phyloP scores from a whole-genome alignment of 2,888 invertebrate genomes.

The Campopleginae sp. region DNA sequence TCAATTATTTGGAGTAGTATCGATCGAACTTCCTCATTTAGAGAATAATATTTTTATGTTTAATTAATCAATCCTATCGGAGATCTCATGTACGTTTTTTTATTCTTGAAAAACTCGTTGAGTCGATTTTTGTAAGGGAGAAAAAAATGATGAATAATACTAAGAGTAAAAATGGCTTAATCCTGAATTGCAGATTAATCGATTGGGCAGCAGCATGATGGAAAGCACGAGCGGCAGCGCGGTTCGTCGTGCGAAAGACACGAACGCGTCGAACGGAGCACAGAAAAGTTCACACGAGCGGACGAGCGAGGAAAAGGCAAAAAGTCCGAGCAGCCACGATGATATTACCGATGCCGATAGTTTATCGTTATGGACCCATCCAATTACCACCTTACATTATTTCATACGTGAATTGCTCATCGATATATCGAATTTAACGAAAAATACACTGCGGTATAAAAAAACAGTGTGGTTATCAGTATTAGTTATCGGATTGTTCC shows the following conservation, averaged over 20 bases:
- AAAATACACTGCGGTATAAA: slow-evolving; percentile 79
- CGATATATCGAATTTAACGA: slow-evolving; percentile 79
- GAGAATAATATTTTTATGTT: background rate
- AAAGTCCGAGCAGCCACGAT: slow-evolving; percentile 61
- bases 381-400: slow-evolving; percentile 81
- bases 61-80: background rate
- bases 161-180: slow-evolving; percentile 29
- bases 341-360: slow-evolving; percentile 79
- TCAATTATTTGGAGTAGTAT: slow-evolving; percentile 38
- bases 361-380: slow-evolving; percentile 82
- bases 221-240: slow-evolving; percentile 75
- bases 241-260: slow-evolving; percentile 78
- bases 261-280: slow-evolving; percentile 74
- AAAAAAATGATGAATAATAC: background rate
- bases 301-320: slow-evolving; percentile 56
- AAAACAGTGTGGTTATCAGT: slow-evolving; percentile 79
- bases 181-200: slow-evolving; percentile 76
- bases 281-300: slow-evolving; percentile 68
- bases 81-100: background rate
- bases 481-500: slow-evolving; percentile 77
- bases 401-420: slow-evolving; percentile 82
- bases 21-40: slow-evolving; percentile 44
- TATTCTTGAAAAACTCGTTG: background rate
- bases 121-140: background rate
- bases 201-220: slow-evolving; percentile 78